Conservation (phyloP, 2,113 vertebrate genomes). For the Indicator maculatus region DNA sequence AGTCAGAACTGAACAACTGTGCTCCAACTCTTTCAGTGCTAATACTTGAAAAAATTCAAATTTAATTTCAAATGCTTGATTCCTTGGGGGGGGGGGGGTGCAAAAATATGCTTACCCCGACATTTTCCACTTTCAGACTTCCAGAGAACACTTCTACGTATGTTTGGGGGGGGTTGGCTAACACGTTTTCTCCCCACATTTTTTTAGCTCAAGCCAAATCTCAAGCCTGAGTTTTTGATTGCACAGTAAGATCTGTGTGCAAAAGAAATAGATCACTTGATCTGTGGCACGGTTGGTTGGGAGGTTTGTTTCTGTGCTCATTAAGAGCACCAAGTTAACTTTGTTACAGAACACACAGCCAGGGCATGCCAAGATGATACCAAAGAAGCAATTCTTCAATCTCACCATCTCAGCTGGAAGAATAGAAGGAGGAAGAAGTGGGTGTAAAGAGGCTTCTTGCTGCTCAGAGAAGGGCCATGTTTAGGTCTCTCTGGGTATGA, state of each 20-base stretch:
- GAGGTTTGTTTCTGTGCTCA: neutral
- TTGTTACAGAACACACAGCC: conserved; percentile 6
- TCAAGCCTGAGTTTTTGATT: neutral
- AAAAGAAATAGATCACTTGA: conserved; percentile 13
- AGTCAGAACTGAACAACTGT: neutral
- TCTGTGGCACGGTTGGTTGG: conserved; percentile 15
- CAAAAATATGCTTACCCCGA: neutral
- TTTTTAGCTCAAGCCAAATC: neutral
- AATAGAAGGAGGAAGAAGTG: neutral
- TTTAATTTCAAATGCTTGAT: conserved; percentile 10
- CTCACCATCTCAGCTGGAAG: neutral
- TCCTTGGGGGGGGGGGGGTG: neutral
- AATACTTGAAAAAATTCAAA: neutral
- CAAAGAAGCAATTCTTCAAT: conserved; percentile 18
- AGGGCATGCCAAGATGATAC: neutral
- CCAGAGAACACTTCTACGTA: neutral
- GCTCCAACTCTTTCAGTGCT: neutral
- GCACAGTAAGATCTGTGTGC: neutral
- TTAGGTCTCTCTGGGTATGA: neutral
- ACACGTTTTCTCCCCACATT: neutral
- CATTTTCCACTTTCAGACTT: neutral
- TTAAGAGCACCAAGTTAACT: conserved; percentile 34
- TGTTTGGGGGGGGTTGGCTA: neutral
- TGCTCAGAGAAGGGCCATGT: neutral
- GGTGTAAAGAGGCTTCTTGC: neutral